phyloP scores from a whole-genome alignment of 2,797 vertebrate species.

The Chelon auratus region DNA sequence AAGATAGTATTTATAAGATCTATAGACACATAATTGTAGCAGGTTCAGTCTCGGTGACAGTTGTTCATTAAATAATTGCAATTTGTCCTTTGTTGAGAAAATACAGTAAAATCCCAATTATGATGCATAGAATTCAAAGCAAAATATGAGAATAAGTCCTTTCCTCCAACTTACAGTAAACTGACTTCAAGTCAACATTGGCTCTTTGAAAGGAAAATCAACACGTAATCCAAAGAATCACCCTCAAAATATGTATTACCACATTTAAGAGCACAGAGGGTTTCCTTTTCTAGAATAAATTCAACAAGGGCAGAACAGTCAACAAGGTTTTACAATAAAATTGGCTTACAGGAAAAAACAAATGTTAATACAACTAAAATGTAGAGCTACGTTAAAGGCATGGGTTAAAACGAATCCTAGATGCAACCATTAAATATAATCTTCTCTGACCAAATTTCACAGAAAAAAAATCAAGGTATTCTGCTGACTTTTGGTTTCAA shows the following conservation, averaged over 20 bases:
- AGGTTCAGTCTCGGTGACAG: constrained; percentile 56
- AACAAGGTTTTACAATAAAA: constrained; percentile 26
- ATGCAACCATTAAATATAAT: not conserved
- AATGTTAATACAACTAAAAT: constrained; percentile 25
- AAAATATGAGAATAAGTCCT: constrained; percentile 30
- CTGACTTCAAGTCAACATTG: constrained; percentile 14
- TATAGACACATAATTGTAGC: constrained; percentile 8
- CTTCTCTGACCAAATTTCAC: constrained; percentile 9
- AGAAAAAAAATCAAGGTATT: constrained; percentile 16
- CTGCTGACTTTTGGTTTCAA: constrained; percentile 37
- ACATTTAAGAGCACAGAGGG: constrained; percentile 55
- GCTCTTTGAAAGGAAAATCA: constrained; percentile 18
- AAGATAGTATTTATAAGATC: constrained; percentile 19
- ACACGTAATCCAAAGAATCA: not conserved
- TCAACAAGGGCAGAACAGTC: constrained; percentile 9
- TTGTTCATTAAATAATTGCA: constrained; percentile 35
- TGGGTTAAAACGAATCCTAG: constrained; percentile 19
- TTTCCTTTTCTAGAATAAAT: constrained; percentile 2
- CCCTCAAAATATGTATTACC: not conserved
- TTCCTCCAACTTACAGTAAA: constrained; percentile 33
- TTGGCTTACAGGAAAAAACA: constrained; percentile 8
- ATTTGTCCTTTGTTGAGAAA: constrained; percentile 36
- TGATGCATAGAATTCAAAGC: constrained; percentile 57
- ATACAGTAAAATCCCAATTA: constrained; percentile 39
- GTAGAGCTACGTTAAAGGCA: constrained; percentile 2